Percentiles rank a stretch among this genome's conserved stretches.
Evolutionary conservation across 2,888 invertebrate species (phyloP).

Genomic region (Vandiemenella viatica): DNA sequence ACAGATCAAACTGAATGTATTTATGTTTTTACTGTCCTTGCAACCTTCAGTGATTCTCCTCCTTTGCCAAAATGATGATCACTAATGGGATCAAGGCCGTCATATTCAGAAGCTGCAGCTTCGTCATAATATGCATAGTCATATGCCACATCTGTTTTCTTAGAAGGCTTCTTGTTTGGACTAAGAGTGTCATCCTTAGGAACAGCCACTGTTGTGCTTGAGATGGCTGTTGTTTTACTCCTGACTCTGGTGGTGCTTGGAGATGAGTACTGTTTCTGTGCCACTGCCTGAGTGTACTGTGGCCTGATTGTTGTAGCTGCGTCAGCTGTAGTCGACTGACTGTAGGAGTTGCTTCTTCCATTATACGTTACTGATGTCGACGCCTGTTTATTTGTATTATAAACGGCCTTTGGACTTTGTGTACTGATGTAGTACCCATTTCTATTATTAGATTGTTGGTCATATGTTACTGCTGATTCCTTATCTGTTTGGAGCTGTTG

Average conservation of each 20-base stretch:
- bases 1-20: neutral
- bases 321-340: conserved; percentile 1
- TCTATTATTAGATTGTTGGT: conserved; percentile 24
- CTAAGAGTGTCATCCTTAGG: conserved; percentile 21
- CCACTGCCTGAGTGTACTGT: neutral
- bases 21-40: conserved; percentile 4
- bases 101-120: conserved; percentile 33
- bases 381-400: no score
- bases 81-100: conserved; percentile 28
- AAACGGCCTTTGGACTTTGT: conserved; percentile 17
- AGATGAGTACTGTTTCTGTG: neutral
- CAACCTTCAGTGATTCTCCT: conserved; percentile 14
- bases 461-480: no score
- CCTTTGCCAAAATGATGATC: conserved; percentile 15
- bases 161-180: conserved; percentile 19
- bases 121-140: conserved; percentile 78
- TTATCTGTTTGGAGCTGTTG: no score
- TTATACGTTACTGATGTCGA: no score
- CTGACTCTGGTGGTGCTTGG: neutral
- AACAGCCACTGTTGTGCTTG: conserved; percentile 12
- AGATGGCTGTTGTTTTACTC: no score
- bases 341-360: conserved; percentile 2
- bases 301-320: neutral
- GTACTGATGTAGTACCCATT: conserved; percentile 28
- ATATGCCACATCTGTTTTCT: conserved; percentile 34